These are phyloP conservation scores for Macquaria ambigua DNA, from an alignment of 2,113 vertebrate genomes.

Conservation along the genomic window DNA sequence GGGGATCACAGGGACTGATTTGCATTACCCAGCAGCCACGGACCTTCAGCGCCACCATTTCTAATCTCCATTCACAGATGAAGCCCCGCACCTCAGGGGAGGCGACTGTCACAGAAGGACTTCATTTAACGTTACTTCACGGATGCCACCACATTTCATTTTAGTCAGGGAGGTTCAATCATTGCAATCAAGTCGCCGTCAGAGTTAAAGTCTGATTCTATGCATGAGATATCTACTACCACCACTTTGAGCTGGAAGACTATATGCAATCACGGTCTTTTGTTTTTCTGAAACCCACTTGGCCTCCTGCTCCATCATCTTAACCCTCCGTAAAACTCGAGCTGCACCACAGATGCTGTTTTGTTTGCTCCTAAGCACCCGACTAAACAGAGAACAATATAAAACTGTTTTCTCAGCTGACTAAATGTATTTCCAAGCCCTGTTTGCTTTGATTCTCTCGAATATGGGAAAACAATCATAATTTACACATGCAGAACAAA, in stretches of 20 bases:
- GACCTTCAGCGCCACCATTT: constrained; percentile 31
- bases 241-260: constrained; percentile 46
- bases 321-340: constrained; percentile 72
- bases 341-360: constrained; percentile 67
- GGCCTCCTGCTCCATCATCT: constrained; percentile 59
- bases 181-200: constrained; percentile 17
- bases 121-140: constrained; percentile 55
- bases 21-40: constrained; percentile 35
- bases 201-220: constrained; percentile 54
- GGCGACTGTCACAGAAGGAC: constrained; percentile 39
- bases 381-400: constrained; percentile 65
- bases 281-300: constrained; percentile 57
- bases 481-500: constrained; percentile 2
- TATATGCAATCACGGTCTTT: constrained; percentile 67
- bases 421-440: constrained; percentile 58
- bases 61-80: constrained; percentile 58
- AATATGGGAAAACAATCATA: not conserved
- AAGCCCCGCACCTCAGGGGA: constrained; percentile 26
- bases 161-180: not conserved
- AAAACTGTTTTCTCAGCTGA: constrained; percentile 73
- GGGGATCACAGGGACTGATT: constrained; percentile 56
- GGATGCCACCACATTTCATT: constrained; percentile 27
- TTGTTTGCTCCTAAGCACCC: constrained; percentile 71
- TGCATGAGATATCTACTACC: constrained; percentile 34
- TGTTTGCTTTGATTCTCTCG: constrained; percentile 48